These are phyloP conservation scores for Cecidostiba fungosa DNA, from an alignment of 2,888 invertebrate species.

Conservation along the genomic window DNA sequence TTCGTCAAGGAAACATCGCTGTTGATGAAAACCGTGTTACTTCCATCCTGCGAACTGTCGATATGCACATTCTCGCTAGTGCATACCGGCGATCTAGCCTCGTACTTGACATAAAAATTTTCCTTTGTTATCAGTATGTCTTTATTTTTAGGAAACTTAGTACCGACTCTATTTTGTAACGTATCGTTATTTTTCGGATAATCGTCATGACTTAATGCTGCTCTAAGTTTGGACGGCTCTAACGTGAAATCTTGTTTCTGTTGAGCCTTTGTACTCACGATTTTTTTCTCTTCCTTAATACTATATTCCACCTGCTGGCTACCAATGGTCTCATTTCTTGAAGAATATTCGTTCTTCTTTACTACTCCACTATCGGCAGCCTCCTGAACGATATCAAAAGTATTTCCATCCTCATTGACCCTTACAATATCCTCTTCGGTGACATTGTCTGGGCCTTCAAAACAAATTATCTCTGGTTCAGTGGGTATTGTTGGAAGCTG, in stretches of 20 bases:
- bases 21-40: slow-evolving; percentile 74
- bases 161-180: slow-evolving; percentile 65
- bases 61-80: slow-evolving; percentile 67
- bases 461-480: slow-evolving; percentile 78
- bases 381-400: slow-evolving; percentile 64
- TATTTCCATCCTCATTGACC: slow-evolving; percentile 67
- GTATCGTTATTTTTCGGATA: slow-evolving; percentile 66
- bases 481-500: slow-evolving; percentile 75
- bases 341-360: slow-evolving; percentile 65
- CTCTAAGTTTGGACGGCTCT: slow-evolving; percentile 65
- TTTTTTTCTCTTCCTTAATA: slow-evolving; percentile 66
- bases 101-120: slow-evolving; percentile 74
- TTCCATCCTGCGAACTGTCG: slow-evolving; percentile 71
- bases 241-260: slow-evolving; percentile 64
- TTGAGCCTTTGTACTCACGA: slow-evolving; percentile 61
- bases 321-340: slow-evolving; percentile 67
- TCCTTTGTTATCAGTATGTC: slow-evolving; percentile 73
- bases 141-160: slow-evolving; percentile 72
- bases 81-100: slow-evolving; percentile 67
- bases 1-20: slow-evolving; percentile 76
- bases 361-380: slow-evolving; percentile 60
- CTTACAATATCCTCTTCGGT: slow-evolving; percentile 72
- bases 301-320: slow-evolving; percentile 63
- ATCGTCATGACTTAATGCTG: slow-evolving; percentile 65
- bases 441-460: slow-evolving; percentile 75